A percentile compares a stretch with the other conserved stretches of the same genome.
phyloP scores from a whole-genome alignment of 2,113 vertebrate genomes.

The Mirounga angustirostris region DNA sequence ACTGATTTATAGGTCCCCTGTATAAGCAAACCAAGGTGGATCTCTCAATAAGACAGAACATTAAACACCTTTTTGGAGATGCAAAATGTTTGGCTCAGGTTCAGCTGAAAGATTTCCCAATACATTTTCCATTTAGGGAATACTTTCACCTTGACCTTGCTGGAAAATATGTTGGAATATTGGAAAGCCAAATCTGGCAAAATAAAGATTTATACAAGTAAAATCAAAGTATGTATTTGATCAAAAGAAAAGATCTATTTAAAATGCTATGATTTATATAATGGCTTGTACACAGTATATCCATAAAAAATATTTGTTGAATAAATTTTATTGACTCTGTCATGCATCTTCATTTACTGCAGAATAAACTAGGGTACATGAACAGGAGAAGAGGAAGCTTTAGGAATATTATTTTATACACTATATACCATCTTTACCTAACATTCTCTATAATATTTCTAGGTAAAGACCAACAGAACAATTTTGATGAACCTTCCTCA shows the following conservation, averaged over 20 bases:
- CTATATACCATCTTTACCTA: neutral
- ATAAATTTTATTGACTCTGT: slow-evolving; percentile 6
- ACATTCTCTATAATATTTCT: slow-evolving; percentile 16
- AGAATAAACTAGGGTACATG: neutral
- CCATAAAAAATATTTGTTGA: slow-evolving; percentile 6
- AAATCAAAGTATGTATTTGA: slow-evolving; percentile 6
- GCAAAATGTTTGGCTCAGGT: slow-evolving; percentile 63
- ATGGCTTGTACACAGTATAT: neutral
- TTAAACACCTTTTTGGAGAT: slow-evolving; percentile 62
- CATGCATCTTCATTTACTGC: neutral
- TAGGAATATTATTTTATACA: slow-evolving; percentile 51
- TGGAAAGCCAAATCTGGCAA: slow-evolving; percentile 19
- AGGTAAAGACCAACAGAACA: neutral
- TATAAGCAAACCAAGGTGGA: slow-evolving; percentile 46
- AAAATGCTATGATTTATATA: neutral
- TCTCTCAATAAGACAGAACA: slow-evolving; percentile 58
- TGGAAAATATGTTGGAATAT: slow-evolving; percentile 4
- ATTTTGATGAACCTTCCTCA: neutral
- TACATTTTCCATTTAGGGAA: slow-evolving; percentile 16
- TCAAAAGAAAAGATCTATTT: neutral
- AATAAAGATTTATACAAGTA: neutral
- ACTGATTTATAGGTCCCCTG: slow-evolving; percentile 67
- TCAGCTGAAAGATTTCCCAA: slow-evolving; percentile 43
- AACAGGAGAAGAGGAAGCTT: neutral
- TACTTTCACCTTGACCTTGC: slow-evolving; percentile 64